These are phyloP conservation scores for Strigamia transsilvanica DNA, from an alignment of 2,888 invertebrate genomes.

Conservation along the genomic window DNA sequence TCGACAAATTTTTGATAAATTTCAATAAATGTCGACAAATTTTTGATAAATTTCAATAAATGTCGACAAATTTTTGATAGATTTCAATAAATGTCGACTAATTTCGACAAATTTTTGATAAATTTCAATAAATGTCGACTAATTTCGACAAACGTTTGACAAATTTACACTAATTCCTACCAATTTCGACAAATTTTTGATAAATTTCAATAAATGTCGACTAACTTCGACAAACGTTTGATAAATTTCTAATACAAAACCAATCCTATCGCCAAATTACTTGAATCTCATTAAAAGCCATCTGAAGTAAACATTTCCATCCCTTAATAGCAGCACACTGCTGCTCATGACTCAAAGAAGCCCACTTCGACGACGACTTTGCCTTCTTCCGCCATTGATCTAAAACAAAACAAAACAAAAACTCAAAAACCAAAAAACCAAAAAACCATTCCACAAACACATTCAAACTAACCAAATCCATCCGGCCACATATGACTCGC, in stretches of 20 bases:
- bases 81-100: too few relatives aligned
- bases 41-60: too few relatives aligned
- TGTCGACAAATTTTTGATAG: too few relatives aligned
- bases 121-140: too few relatives aligned
- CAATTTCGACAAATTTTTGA: not conserved
- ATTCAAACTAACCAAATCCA: not conserved
- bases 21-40: too few relatives aligned
- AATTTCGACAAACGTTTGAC: too few relatives aligned
- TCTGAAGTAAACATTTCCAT: not conserved
- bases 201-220: not conserved
- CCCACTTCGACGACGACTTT: not conserved
- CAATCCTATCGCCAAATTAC: not conserved
- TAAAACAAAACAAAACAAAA: not conserved
- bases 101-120: too few relatives aligned
- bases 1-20: too few relatives aligned
- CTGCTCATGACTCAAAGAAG: not conserved
- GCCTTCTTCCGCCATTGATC: not conserved
- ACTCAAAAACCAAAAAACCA: too few relatives aligned
- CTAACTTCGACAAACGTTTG: too few relatives aligned
- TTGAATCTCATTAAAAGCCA: not conserved
- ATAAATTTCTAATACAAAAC: too few relatives aligned
- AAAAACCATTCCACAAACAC: not conserved
- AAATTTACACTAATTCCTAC: not conserved
- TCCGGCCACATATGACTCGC: not conserved
- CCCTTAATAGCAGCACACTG: not conserved